Evolutionary conservation across 2,888 invertebrate genomes (phyloP).

Genomic region (Limnephilus rhombicus): DNA sequence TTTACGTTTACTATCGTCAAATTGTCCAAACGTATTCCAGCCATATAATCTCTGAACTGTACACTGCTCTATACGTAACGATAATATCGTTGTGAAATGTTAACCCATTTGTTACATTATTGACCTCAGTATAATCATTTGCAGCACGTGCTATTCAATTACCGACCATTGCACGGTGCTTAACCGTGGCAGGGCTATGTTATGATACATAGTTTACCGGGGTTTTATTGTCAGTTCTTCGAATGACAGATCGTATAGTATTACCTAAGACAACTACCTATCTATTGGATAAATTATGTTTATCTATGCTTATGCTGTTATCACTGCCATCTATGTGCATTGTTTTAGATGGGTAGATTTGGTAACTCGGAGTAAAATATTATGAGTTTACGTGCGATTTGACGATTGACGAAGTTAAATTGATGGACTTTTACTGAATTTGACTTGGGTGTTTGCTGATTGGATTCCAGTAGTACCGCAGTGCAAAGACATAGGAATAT

Average conservation of each 20-base stretch:
- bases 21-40: neutral
- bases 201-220: neutral
- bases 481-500: neutral
- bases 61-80: slow-evolving; percentile 15
- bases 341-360: neutral
- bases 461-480: neutral
- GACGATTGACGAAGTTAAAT: neutral
- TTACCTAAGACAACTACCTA: neutral
- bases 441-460: neutral
- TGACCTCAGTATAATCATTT: slow-evolving; percentile 34
- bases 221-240: neutral
- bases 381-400: neutral
- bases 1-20: neutral
- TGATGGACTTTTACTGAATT: too few relatives aligned
- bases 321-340: neutral
- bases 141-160: slow-evolving; percentile 52
- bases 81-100: slow-evolving; percentile 25
- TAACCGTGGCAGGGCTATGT: slow-evolving; percentile 8
- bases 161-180: slow-evolving; percentile 14
- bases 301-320: neutral
- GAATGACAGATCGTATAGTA: neutral
- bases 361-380: neutral
- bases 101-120: slow-evolving; percentile 48
- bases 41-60: neutral
- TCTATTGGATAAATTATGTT: neutral